phyloP scores from a whole-genome alignment of 2,113 vertebrate genomes.

The Columba livia region DNA sequence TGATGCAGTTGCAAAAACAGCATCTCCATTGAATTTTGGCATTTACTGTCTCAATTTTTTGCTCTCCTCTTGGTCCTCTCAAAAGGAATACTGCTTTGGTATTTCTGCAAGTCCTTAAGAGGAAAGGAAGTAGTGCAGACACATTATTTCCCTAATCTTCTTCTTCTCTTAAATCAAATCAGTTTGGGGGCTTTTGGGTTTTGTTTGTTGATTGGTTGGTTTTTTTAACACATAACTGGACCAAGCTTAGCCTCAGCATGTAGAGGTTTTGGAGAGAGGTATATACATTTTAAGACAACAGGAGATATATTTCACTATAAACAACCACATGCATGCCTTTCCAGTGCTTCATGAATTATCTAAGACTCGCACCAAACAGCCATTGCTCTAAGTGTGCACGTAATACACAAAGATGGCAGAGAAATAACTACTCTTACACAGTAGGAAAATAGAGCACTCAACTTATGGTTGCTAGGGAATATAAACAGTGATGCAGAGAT shows the following conservation, averaged over 20 bases:
- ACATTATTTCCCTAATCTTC: neutral
- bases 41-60: neutral
- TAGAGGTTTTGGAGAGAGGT: neutral
- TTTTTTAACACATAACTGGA: neutral
- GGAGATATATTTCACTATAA: neutral
- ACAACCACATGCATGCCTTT: neutral
- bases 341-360: neutral
- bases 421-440: neutral
- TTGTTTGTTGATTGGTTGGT: neutral
- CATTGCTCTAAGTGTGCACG: rapidly evolving
- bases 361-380: neutral
- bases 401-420: neutral
- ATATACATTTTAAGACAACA: neutral
- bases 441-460: neutral
- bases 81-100: neutral
- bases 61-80: neutral
- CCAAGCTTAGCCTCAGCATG: neutral
- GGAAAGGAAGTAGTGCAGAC: neutral
- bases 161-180: neutral
- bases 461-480: neutral
- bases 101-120: neutral
- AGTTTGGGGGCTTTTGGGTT: neutral
- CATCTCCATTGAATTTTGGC: neutral
- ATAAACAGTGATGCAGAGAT: neutral
- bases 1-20: neutral